Base-by-base conservation (phyloP, 2,888 invertebrate species). In the Netelia virgata region DNA sequence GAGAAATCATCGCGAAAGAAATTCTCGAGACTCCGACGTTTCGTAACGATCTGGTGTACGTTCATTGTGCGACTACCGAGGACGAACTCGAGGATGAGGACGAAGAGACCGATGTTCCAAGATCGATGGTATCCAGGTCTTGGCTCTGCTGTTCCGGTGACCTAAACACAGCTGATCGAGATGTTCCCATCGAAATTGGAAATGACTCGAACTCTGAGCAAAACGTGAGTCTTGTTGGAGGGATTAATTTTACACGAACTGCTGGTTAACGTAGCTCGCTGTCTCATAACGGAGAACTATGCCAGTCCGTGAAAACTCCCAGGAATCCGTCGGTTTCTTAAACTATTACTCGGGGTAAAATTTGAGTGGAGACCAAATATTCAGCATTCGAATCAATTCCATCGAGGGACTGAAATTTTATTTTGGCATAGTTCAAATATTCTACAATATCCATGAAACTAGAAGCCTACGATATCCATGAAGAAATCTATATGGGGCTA, bases 61-160 rank as follows among this genome's bases (percentile, higher is more conserved):
- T 90, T 50, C 89, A 90, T 63, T 90, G 90, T 81, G 87, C 89
- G 6, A 89, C 89, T 9, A 89, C 88, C 20, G 90, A 90, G 72
- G 88, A 89, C 61, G 90, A 90, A 55, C 89, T 89, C 70, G 87
- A 81, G 8, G 47, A 77, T 20, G 88, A 89, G 36, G 88, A 88
- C 18, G 90, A 89, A 57, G 87, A 84, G 10, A 23, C 55, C 73
- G 64, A 69, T 28, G 88, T 86, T 16, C 88, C 89, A 57, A 88
- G 88, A 55, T 85, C 86, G 55, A 86, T 87, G 63, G 91, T 94
- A 80, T 90, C 91, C 47, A 88, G 92, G 78, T 94, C 94, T 50
- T 94, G 94, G 94, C 89, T 94, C 20, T 94, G 94, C 89, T 94
- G 94, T 89, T 94, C 94, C 5, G 94, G 94, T 3, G 90, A 90